Evolutionary conservation across 2,888 invertebrate genomes (phyloP), one percentile per base, ranked within the genome.

Genomic region (Silvanus unidentatus): DNA sequence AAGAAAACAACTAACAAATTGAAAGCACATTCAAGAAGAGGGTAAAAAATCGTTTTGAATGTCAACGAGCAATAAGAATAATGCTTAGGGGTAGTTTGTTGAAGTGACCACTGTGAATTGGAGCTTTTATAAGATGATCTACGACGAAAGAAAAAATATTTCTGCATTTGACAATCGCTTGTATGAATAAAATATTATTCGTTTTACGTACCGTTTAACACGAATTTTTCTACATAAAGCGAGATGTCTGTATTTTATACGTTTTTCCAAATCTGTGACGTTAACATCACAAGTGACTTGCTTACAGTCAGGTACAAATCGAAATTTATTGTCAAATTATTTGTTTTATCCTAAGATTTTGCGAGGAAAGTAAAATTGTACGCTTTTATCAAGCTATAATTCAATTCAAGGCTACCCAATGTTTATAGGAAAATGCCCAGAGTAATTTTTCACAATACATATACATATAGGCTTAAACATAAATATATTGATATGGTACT

Each of bases 61-160:
- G 22, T 22, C 22, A 22, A 22, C 22, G 22, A 22, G 22, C 22
- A 22, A 3, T 22, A 22, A 22, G 22, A 22, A 22, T 22, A 59
- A 58, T 54, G 54, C 55, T 58, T 50, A 52, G 54, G 55, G 54
- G 50, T 49, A 47, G 48, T 53, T 56, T 22, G 8, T 57, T 53
- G 50, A 47, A 53, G 55, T 62, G 63, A 62, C 63, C 63, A 62
- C 60, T 63, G 22, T 53, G 59, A 59, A 54, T 50, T 46, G 45
- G 42, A 22, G 22, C 22, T 22, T 22, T 22, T 22, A 22, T 22
- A 22, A 22, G 8, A 22, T 22, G 22, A 22, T 22, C 22, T 22
- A 22, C 22, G 22, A 22, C 8, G 22, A 22, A 22, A 22, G 22
- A 22, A 54, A 50, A 49, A 50, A 41, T 50, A 48, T 49, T 50